phyloP scores from a whole-genome alignment of 2,888 invertebrate species.

The Deilephila elpenor region DNA sequence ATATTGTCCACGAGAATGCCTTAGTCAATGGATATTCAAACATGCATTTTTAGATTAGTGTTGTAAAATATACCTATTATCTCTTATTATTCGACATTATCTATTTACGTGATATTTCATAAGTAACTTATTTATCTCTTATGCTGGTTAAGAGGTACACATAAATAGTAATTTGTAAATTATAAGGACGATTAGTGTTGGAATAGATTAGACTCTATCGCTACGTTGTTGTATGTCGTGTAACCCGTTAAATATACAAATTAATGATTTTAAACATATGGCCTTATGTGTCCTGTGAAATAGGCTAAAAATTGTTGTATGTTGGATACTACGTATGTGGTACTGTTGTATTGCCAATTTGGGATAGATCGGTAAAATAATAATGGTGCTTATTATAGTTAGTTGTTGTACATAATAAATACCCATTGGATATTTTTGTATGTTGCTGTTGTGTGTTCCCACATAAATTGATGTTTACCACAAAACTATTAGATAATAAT shows the following conservation, averaged over 20 bases:
- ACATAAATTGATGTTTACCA: constrained; percentile 31
- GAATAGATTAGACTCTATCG: constrained; percentile 14
- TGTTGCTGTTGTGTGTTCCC: constrained; percentile 53
- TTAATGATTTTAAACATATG: constrained; percentile 53
- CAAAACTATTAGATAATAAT: background rate
- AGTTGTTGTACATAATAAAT: constrained; percentile 84
- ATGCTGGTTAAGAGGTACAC: constrained; percentile 83
- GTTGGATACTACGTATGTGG: constrained; percentile 23
- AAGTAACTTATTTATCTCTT: constrained; percentile 60
- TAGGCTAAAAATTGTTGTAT: constrained; percentile 46
- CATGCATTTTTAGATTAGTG: constrained; percentile 46
- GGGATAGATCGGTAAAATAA: constrained; percentile 68
- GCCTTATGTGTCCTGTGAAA: constrained; percentile 63
- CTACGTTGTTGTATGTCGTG: constrained; percentile 5
- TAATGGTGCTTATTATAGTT: constrained; percentile 83
- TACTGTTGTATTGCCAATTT: constrained; percentile 54
- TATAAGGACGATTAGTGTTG: constrained; percentile 46
- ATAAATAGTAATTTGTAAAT: constrained; percentile 78
- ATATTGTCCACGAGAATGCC: constrained; percentile 60
- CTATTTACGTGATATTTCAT: constrained; percentile 33
- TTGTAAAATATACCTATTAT: constrained; percentile 45
- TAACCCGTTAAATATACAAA: constrained; percentile 34
- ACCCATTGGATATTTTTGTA: constrained; percentile 77
- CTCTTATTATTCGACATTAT: constrained; percentile 38
- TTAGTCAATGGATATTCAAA: constrained; percentile 49